Percentiles rank a stretch among this genome's conserved stretches.
These are phyloP conservation scores for Cylloceria caligata DNA, from an alignment of 2,888 invertebrate genomes.

Conservation along the genomic window DNA sequence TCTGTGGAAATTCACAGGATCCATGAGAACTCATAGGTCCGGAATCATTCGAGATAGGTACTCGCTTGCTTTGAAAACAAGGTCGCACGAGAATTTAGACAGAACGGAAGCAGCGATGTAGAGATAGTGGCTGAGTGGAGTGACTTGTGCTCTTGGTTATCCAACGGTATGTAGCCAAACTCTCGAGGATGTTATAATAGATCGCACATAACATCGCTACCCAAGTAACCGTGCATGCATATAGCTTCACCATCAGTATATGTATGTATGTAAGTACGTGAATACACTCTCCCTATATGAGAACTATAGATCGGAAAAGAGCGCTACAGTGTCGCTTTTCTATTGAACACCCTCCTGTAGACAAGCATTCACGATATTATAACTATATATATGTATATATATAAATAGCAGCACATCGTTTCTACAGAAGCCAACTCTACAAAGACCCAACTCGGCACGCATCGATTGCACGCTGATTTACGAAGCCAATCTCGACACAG, in stretches of 20 bases:
- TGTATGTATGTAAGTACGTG: slow-evolving; percentile 31
- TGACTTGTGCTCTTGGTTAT: slow-evolving; percentile 34
- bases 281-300: slow-evolving; percentile 11
- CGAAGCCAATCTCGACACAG: too few species aligned
- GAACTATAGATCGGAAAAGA: slow-evolving; percentile 16
- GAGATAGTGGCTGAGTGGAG: slow-evolving; percentile 7
- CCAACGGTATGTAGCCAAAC: slow-evolving; percentile 22
- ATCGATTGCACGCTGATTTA: background rate
- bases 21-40: background rate
- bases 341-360: slow-evolving; percentile 2
- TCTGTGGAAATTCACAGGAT: background rate
- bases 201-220: slow-evolving; percentile 35
- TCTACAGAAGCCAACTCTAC: background rate
- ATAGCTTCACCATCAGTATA: slow-evolving; percentile 23
- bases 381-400: too few species aligned
- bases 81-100: slow-evolving; percentile 13
- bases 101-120: background rate
- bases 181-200: slow-evolving; percentile 45
- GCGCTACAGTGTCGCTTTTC: slow-evolving; percentile 1
- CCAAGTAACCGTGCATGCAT: slow-evolving; percentile 39
- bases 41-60: background rate
- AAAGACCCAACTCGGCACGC: background rate
- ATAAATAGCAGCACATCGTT: background rate
- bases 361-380: background rate
- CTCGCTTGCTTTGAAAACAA: slow-evolving; percentile 44